Base-by-base conservation (phyloP, 1,140 invertebrate species). In the Tetragonula clypearis region DNA sequence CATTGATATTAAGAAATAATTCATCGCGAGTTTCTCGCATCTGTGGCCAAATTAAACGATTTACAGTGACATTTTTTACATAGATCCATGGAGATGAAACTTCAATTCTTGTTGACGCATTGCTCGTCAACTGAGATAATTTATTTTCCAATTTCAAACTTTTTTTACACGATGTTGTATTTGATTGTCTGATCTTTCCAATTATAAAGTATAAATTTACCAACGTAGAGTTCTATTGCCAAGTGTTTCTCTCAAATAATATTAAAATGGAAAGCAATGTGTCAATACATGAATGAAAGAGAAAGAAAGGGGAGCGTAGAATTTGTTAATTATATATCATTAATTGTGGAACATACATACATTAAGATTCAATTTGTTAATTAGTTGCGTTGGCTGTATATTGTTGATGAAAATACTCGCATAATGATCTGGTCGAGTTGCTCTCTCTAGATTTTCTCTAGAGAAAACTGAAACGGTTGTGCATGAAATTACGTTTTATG, bases 1-100 rank as follows among this genome's bases (percentile, higher is more conserved):
- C 75, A 83, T 69, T 68, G 23, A 21, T 62, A n/a, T 30, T 77
- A 76, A 66, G 41, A 69, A 78, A 78, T 56, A 78, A 30, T 71
- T 79, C n/a, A 73, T 56, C 2, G 56, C 56, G 58, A 87, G 65
- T 73, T 9, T 62, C 62, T 87, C 76, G 62, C 58, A 30, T 55
- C 73, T 79, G 49, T 75, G 77, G 71, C 77, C 72, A 86, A 87
- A 87, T 86, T 72, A 76, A 73, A 86, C 12, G 79, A n/a, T 80
- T 68, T 68, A 49, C n/a, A 35, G n/a, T 26, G 35, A 58, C 65
- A 53, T 65, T 21, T 66, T 73, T 56, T 23, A 58, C n/a, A 30
- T 78, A 23, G 30, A 82, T 62, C 14, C 60, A 26, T 21, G 60
- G 17, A 72, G 53, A 11, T 77, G 66, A 84, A 35, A 58, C 1